Evolutionary conservation across 2,888 invertebrate species (phyloP).

Genomic region (Orthosia gothica): DNA sequence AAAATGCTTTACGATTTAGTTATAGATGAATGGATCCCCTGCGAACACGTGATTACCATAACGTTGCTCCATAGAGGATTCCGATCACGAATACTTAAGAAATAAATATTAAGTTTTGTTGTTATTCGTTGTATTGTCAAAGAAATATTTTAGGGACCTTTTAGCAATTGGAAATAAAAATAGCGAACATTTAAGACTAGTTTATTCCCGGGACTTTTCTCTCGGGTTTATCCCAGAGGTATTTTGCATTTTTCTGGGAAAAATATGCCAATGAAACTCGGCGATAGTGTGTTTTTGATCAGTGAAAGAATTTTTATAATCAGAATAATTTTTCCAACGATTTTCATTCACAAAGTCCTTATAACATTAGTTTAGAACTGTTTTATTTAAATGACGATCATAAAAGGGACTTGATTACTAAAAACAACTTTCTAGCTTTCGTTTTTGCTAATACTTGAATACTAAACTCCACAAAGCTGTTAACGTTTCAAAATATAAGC

Average conservation of each 20-base stretch:
- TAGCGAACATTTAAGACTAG: not conserved
- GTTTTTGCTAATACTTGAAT: not conserved
- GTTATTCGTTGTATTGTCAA: conserved; percentile 1
- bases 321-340: no score
- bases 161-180: conserved; percentile 10
- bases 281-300: no score
- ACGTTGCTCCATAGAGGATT: conserved; percentile 28
- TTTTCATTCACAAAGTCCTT: no score
- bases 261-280: no score
- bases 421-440: no score
- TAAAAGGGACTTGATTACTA: no score
- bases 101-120: conserved; percentile 52
- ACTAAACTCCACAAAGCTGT: not conserved
- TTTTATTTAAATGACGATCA: no score
- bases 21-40: conserved; percentile 46
- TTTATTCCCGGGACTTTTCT: not conserved
- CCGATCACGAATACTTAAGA: conserved; percentile 37
- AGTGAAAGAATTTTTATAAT: no score
- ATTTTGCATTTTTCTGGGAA: no score
- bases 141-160: conserved; percentile 12
- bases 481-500: not conserved
- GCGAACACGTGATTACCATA: conserved; percentile 43
- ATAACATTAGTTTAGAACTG: no score
- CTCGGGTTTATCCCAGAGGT: not conserved
- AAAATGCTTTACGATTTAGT: conserved; percentile 59